A percentile compares a stretch with the other conserved stretches of the same genome.
Evolutionary conservation across 1,140 invertebrate species (phyloP).

Genomic region (Dufourea novaeangliae): DNA sequence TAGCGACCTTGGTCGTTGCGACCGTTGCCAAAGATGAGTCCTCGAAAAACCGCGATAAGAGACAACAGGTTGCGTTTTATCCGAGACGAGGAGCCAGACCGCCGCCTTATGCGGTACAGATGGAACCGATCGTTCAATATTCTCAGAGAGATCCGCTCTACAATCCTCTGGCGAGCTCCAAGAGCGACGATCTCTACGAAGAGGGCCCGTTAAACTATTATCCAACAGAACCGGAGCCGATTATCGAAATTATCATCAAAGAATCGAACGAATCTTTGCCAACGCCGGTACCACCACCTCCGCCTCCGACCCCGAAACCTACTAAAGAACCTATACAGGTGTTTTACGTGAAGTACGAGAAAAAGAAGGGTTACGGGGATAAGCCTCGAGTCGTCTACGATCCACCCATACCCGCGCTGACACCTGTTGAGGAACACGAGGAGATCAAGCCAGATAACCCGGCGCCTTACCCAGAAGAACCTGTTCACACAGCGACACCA

Average conservation of each 20-base stretch:
- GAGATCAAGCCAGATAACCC: constrained; percentile 80
- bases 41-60: constrained; percentile 72
- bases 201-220: constrained; percentile 83
- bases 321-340: constrained; percentile 93
- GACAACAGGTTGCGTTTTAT: constrained; percentile 74
- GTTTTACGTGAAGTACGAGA: constrained; percentile 94
- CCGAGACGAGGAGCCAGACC: constrained; percentile 71
- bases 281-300: constrained; percentile 83
- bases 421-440: constrained; percentile 84
- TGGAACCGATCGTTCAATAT: constrained; percentile 90
- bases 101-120: constrained; percentile 89
- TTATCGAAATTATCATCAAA: constrained; percentile 95
- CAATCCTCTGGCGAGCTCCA: constrained; percentile 82
- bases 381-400: constrained; percentile 89
- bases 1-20: constrained; percentile 56
- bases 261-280: constrained; percentile 92
- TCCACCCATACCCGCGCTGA: constrained; percentile 87
- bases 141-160: constrained; percentile 90
- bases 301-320: constrained; percentile 82
- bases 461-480: constrained; percentile 77
- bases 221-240: constrained; percentile 91
- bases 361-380: constrained; percentile 83
- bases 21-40: constrained; percentile 69
- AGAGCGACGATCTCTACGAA: constrained; percentile 81
- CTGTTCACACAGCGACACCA: constrained; percentile 67